Conservation (phyloP, 2,797 vertebrate species). For the Thalassophryne amazonica region DNA sequence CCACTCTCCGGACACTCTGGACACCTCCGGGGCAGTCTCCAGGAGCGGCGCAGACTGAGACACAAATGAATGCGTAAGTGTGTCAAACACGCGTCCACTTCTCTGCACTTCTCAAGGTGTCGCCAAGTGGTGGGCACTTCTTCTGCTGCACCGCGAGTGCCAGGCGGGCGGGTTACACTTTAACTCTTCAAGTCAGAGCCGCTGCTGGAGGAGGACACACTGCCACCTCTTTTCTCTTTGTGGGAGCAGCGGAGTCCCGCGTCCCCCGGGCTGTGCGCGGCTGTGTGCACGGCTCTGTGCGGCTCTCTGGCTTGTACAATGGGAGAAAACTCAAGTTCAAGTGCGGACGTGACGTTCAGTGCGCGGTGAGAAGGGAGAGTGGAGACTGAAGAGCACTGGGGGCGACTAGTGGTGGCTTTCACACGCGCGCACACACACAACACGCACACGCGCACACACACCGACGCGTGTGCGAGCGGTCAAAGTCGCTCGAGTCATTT, state of each 20-base stretch:
- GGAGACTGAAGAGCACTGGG: conserved; percentile 97
- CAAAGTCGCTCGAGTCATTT: conserved; percentile 38
- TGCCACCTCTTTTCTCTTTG: conserved; percentile 49
- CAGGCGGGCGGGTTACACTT: conserved; percentile 52
- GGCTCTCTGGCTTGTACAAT: conserved; percentile 95
- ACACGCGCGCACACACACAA: conserved; percentile 71
- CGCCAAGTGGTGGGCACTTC: conserved; percentile 66
- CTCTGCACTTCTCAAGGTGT: conserved; percentile 54
- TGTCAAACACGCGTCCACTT: conserved; percentile 69
- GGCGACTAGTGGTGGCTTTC: conserved; percentile 99
- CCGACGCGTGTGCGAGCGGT: conserved; percentile 45
- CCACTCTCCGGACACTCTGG: conserved; percentile 50
- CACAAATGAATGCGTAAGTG: conserved; percentile 18
- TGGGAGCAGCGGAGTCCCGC: conserved; percentile 43
- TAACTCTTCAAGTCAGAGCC: conserved; percentile 78
- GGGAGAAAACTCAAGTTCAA: conserved; percentile 99
- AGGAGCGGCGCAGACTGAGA: too few relatives aligned
- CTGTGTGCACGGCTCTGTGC: conserved; percentile 88
- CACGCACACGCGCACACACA: conserved; percentile 20
- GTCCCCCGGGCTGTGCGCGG: conserved; percentile 84
- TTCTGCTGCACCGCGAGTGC: conserved; percentile 77
- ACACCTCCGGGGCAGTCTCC: too few relatives aligned
- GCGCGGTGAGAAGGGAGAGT: conserved; percentile 93
- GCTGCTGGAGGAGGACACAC: conserved; percentile 67
- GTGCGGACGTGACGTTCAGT: conserved; percentile 99